Evolutionary conservation across 2,888 invertebrate species (phyloP), one percentile per base, ranked within the genome.

Genomic region (Hirudinaria manillensis): DNA sequence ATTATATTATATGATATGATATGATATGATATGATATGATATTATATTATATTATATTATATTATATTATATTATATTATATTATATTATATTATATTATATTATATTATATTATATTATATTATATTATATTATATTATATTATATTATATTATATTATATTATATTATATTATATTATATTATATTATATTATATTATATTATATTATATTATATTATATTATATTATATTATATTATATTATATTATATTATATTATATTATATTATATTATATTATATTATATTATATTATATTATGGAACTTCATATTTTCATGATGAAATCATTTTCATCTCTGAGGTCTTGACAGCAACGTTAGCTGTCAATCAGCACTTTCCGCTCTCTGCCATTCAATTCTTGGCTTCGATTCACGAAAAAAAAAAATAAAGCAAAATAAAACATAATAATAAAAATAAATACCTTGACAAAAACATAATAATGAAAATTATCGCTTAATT

Each of bases 151-250:
- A 53, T 53, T 53, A 53, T 53, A 53, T 53, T 53, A 53, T 53
- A 53, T 53, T 53, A 53, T 53, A 53, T 53, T 53, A 53, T 53
- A 53, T 53, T 53, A 66, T 66, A 66, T 66, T 66, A 66, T 66
- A 27, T 66, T 66, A 66, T 66, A 66, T 66, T 66, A 66, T 66
- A 27, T 66, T 66, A 66, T 66, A 66, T 66, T 66, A 66, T 66
- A 27, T 66, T 66, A 66, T 66, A 66, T 66, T 66, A 66, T 66
- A 27, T 66, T 66, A 66, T 66, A 66, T 66, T 66, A 66, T 66
- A 27, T 66, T 66, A 27, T 66, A 66, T 66, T 66, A 66, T 66
- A 27, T 66, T 66, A 66, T 66, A 66, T 66, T 66, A 66, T 66
- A 27, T 66, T 66, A 66, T 66, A 66, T 66, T 66, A 66, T 66